These are phyloP conservation scores for Empis stercorea DNA, from an alignment of 2,888 invertebrate genomes.

Conservation along the genomic window DNA sequence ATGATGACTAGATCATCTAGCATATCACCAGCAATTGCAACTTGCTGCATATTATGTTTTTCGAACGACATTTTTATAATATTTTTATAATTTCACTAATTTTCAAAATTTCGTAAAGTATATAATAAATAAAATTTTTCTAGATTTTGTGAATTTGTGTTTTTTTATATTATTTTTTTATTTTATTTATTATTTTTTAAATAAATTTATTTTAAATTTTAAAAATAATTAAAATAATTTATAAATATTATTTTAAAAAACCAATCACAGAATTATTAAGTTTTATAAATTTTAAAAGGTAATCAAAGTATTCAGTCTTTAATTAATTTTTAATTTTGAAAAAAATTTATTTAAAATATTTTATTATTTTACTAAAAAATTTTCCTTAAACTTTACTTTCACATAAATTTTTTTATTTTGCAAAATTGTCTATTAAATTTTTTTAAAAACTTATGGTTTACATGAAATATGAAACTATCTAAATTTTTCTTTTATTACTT, in stretches of 20 bases:
- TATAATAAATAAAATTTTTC: conserved; percentile 13
- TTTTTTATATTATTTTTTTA: background rate
- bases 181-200: conserved; percentile 8
- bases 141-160: conserved; percentile 26
- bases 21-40: conserved; percentile 50
- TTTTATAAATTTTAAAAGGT: conserved; percentile 1
- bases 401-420: too few relatives aligned
- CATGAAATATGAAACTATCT: too few relatives aligned
- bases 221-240: conserved; percentile 5
- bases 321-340: background rate
- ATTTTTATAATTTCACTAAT: conserved; percentile 14
- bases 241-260: conserved; percentile 2
- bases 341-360: conserved; percentile 1
- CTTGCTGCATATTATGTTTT: conserved; percentile 43
- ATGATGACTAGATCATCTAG: conserved; percentile 60
- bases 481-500: too few relatives aligned
- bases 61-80: conserved; percentile 48
- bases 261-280: conserved; percentile 10
- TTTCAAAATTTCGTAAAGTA: too few relatives aligned
- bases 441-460: too few relatives aligned
- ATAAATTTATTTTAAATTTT: conserved; percentile 6
- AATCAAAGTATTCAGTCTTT: background rate
- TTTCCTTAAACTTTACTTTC: background rate
- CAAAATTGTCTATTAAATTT: too few relatives aligned
- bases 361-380: background rate